These are phyloP conservation scores for Archaeoteleia sp. DNA, from an alignment of 2,888 invertebrate species.

Conservation along the genomic window DNA sequence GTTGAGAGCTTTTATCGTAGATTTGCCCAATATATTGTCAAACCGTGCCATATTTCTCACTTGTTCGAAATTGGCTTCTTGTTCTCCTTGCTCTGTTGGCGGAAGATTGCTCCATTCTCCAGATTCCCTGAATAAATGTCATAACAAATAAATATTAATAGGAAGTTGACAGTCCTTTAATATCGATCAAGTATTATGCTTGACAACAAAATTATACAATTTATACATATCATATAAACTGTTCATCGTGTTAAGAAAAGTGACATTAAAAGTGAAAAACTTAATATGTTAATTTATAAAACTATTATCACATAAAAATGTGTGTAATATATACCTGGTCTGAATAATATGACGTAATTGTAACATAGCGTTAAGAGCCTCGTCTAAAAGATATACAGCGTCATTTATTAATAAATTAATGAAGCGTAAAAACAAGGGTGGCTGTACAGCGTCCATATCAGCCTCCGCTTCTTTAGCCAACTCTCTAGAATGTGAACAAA, in stretches of 20 bases:
- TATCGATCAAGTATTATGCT: too few relatives aligned
- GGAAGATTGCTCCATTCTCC: constrained; percentile 86
- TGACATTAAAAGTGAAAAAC: too few relatives aligned
- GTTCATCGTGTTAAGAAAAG: too few relatives aligned
- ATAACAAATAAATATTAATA: constrained; percentile 7
- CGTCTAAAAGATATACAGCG: constrained; percentile 95
- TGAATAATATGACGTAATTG: constrained; percentile 89
- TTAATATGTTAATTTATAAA: constrained; percentile 10
- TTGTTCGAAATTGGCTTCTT: constrained; percentile 83
- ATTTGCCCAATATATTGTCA: constrained; percentile 93
- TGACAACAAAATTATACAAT: too few relatives aligned
- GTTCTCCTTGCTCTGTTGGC: constrained; percentile 84
- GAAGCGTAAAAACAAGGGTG: constrained; percentile 95
- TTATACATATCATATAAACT: too few relatives aligned
- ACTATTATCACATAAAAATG: constrained; percentile 16
- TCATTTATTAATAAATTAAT: constrained; percentile 98
- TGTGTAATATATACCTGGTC: constrained; percentile 77
- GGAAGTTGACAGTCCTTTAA: too few relatives aligned
- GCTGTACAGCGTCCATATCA: constrained; percentile 92
- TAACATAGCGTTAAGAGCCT: constrained; percentile 91
- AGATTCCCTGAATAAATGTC: constrained; percentile 76
- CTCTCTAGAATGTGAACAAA: constrained; percentile 74
- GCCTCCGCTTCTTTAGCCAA: constrained; percentile 87
- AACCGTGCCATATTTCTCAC: constrained; percentile 90
- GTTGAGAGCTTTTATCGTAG: constrained; percentile 90